Evolutionary conservation across 2,113 vertebrate genomes (phyloP), one percentile per base, ranked within the genome.

Genomic region (Ptychochromis oligacanthus): DNA sequence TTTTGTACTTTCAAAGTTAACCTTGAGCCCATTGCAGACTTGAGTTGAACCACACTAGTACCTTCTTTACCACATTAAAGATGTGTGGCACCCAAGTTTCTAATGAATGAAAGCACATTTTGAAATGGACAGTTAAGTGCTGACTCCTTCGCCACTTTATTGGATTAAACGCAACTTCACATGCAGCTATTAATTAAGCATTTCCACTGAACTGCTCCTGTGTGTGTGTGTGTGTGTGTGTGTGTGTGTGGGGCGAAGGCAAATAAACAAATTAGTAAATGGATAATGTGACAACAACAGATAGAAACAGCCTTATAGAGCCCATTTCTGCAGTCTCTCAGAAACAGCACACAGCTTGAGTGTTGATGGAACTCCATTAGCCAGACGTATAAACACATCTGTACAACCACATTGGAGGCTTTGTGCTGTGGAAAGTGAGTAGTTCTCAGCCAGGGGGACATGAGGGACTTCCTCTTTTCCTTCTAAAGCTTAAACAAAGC

Each of bases 401-500:
- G 79, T 70, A 87, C 84, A 57, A 75, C 74, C 83, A 86, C 80
- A 88, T 75, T 74, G 83, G 83, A 87, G 84, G 34, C 83, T 91
- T 87, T 88, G 82, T 85, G 85, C 60, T 64, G 64, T 4, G 34
- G 85, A 76, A 75, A 88, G 72, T 54, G 57, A 89, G 91, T 67
- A 75, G 78, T 74, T 83, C 76, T 88, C 86, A 90, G 87, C 79
- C 89, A 85, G 79, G 56, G 55, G 81, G 87, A 85, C 92, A 89
- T 86, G 38, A 81, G 90, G 86, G 87, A 89, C 88, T 75, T 87
- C 81, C 89, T 86, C 72, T 76, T 60, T 80, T 87, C 77, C 79
- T 67, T 84, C 86, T 83, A 59, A 82, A 88, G 88, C 90, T 87
- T 86, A 61, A 84, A 91, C 90, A 91, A 90, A 94, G 91, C 89